Conservation (phyloP, 2,888 invertebrate species). For the Lobophora halterata region DNA sequence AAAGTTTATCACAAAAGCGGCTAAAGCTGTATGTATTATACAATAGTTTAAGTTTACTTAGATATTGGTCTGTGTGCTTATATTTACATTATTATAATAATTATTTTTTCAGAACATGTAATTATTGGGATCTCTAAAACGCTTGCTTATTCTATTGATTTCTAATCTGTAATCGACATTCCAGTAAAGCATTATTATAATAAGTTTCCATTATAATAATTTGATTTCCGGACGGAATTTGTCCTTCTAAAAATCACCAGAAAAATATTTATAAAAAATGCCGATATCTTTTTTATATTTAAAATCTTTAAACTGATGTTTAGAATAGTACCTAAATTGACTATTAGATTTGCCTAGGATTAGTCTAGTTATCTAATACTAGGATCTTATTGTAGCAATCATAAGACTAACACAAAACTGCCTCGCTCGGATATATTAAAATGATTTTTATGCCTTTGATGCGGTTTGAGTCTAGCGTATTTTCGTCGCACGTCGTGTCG, state of each 20-base stretch:
- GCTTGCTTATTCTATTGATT: conserved; percentile 51
- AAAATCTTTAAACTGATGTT: conserved; percentile 9
- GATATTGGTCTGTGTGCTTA: conserved; percentile 15
- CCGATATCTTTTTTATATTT: no score
- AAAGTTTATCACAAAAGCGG: conserved; percentile 69
- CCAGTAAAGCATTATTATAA: conserved; percentile 61
- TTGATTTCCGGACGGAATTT: no score
- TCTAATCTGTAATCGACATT: conserved; percentile 74
- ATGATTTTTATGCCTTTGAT: no score
- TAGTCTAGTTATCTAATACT: conserved; percentile 23
- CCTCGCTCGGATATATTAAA: conserved; percentile 22
- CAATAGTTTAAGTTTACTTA: conserved; percentile 31
- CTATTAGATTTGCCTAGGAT: conserved; percentile 12
- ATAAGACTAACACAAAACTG: conserved; percentile 40
- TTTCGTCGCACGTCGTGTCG: no score
- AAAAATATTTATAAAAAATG: no score
- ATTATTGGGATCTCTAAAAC: conserved; percentile 66
- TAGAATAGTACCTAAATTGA: conserved; percentile 6
- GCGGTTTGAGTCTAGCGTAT: no score
- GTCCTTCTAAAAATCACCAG: no score
- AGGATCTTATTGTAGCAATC: conserved; percentile 33
- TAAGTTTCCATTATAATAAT: no score
- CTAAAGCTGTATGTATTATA: conserved; percentile 60
- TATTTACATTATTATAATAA: conserved; percentile 33
- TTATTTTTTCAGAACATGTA: conserved; percentile 25